Evolutionary conservation across 2,113 vertebrate genomes (phyloP), one percentile per base, ranked within the genome.

Genomic region (Rhipidura dahli): DNA sequence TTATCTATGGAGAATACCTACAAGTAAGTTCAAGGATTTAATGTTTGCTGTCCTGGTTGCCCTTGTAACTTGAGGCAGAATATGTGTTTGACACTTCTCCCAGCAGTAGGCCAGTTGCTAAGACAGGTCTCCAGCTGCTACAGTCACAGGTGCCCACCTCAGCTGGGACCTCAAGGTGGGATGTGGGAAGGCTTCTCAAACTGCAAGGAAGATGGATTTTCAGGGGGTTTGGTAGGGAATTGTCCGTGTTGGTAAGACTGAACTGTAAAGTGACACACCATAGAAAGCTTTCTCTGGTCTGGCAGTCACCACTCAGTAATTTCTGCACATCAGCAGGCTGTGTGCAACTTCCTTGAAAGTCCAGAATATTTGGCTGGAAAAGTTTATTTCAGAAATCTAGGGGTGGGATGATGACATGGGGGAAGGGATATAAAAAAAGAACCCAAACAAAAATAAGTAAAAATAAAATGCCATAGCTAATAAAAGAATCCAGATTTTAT

Each of bases 1-100:
- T 99, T 60, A 94, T 98, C 85, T 99, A 99, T 33, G 98, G 99
- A 53, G 98, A 99, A 78, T 99, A 99, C 73, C 95, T 99, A 44
- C 98, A 99, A 94, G 99, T 99, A 98, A 94, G 97, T 95, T 57
- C 9, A 35, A 83, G 10, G 23, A 33, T 56, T 84, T 72, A 3
- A 27, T 33, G 12, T 75, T 73, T 70, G 51, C 20, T 44, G 10
- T 6, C 7, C 23, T 47, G 16, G 21, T 45, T 3, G 0, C 50
- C 68, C 2, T 35, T 39, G 42, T 1, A 15, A 13, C n/a, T 83
- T 77, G 40, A 77, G 63, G 17, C 20, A 71, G 39, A 44, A 61
- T 11, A 28, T 9, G 31, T 20, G 44, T 35, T 1, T 63, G 49
- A 27, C 3, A 4, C 44, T 70, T 70, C 44, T 59, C 18, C 39